Base-by-base conservation (phyloP, 2,888 invertebrate genomes). In the Aphelenchoides bicaudatus region DNA sequence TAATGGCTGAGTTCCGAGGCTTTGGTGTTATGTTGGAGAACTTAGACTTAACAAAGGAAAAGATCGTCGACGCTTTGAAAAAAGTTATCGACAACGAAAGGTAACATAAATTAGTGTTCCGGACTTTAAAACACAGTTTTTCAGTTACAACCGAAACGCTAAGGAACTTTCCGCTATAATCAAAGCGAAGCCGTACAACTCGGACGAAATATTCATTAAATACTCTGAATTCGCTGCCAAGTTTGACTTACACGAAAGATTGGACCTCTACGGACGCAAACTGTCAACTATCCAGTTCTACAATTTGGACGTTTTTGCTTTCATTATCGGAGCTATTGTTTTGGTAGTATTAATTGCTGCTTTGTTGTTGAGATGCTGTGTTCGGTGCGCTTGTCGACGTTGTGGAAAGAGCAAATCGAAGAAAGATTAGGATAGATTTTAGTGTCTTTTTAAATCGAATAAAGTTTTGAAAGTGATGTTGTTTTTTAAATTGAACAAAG, bases 91-190 rank as follows among this genome's bases (percentile, higher is more conserved):
- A n/a, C n/a, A n/a, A n/a, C n/a, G n/a, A n/a, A n/a, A n/a, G n/a
- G n/a, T n/a, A n/a, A n/a, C n/a, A n/a, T n/a, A n/a, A n/a, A n/a
- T n/a, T n/a, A n/a, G n/a, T n/a, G n/a, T n/a, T n/a, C n/a, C n/a
- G n/a, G n/a, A n/a, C 8, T 21, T 6, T 43, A n/a, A 43, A 21
- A 19, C 21, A 43, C 16, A 6, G n/a, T n/a, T n/a, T n/a, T 54
- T 54, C 19, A 54, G 55, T 13, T 54, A 56, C 47, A 39, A 46
- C 13, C 25, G 25, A n/a, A 56, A 39, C 5, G 55, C 55, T 21
- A 1, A 46, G 34, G 2, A 54, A 19, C 16, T 54, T 10, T 27
- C 43, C 27, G 6, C 21, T 16, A 56, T 54, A 3, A 56, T 54
- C 37, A 16, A 23, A 8, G n/a, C 19, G 19, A 56, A 56, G n/a